Percentiles rank a stretch among this genome's conserved stretches.
These are phyloP conservation scores for Potamarius usumacintae DNA, from an alignment of 2,113 vertebrate species.

Conservation along the genomic window DNA sequence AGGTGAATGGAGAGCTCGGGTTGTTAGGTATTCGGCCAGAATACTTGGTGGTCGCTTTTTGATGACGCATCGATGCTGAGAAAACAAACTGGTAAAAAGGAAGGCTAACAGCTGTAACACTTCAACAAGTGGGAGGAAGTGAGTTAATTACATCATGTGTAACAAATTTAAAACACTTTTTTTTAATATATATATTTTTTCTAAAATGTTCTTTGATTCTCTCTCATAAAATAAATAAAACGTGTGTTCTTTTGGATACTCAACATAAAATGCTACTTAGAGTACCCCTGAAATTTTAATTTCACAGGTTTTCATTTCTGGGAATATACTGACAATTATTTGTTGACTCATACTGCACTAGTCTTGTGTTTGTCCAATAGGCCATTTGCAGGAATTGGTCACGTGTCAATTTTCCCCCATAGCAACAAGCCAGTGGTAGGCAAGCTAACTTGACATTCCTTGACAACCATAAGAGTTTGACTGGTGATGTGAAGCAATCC, in stretches of 20 bases:
- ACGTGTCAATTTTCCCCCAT: no score
- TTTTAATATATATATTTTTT: no score
- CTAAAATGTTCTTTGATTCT: background rate
- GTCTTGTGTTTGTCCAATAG: background rate
- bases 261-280: background rate
- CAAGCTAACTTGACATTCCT: no score
- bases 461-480: no score
- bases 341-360: background rate
- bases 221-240: no score
- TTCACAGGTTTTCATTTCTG: background rate
- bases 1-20: background rate
- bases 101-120: background rate
- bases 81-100: background rate
- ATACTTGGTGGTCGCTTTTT: conserved; percentile 7
- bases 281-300: background rate
- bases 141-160: background rate
- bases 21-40: background rate
- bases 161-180: background rate
- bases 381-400: background rate
- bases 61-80: background rate
- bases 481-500: no score
- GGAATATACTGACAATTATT: background rate
- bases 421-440: no score
- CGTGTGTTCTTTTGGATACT: no score
- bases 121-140: background rate